Evolutionary conservation across 2,113 vertebrate species (phyloP), one percentile per base, ranked within the genome.

Genomic region (Oreochromis tanganicae): DNA sequence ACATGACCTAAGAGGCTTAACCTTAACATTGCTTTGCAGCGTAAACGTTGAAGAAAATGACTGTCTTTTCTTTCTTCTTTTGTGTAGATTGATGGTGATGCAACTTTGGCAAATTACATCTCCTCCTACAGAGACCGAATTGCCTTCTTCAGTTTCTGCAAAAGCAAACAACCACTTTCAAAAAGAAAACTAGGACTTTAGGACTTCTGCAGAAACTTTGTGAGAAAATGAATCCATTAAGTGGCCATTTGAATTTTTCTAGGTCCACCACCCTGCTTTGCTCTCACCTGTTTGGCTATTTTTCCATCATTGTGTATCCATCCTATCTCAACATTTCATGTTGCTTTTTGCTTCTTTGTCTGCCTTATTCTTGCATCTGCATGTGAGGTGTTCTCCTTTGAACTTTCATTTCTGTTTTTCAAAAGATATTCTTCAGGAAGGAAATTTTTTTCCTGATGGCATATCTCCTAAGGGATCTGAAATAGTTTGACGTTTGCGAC

Each of bases 291-390:
- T 27, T 0, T 56, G 55, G 12, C 11, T 56, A 56, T 56, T 56
- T 56, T 27, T 4, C 55, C 12, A 57, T 57, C 55, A 57, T 12
- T 27, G 12, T 57, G 55, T 27, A 27, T 57, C 24, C 55, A 57
- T 27, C 11, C 54, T 27, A 2, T 56, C 55, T 57, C 55, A 27
- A 27, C 21, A 88, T 86, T 88, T 61, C 27, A 17, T 61, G 27
- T 61, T 32, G 27, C 14, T 32, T 32, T 59, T 17, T 59, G 13
- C 27, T 59, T 32, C 56, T 59, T 32, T 59, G 14, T 59, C 56
- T 59, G 56, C 5, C 27, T 32, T 0, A 32, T 59, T 59, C 24
- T 29, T 59, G 24, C 3, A 17, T 59, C 14, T 59, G 56, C 27
- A 32, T 59, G 14, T 59, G 4, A 32, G 13, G 27, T 59, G 14